These are phyloP conservation scores for Agonopterix arenella DNA, from an alignment of 2,888 invertebrate genomes.

Conservation along the genomic window DNA sequence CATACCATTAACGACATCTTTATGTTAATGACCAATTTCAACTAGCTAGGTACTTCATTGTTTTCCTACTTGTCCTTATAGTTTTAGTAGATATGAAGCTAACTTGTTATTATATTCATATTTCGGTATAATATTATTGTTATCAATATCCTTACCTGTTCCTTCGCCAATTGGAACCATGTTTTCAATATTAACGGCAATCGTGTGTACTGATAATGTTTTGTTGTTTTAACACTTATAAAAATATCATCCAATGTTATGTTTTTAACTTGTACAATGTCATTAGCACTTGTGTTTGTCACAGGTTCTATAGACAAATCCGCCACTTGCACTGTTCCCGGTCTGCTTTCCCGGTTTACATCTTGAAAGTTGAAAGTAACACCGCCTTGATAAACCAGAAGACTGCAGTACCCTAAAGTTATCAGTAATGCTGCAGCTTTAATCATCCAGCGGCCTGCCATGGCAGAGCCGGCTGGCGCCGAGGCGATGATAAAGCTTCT, in stretches of 20 bases:
- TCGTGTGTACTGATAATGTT: constrained; percentile 89
- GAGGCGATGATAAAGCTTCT: constrained; percentile 47
- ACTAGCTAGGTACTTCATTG: too few species aligned
- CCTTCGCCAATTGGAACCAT: constrained; percentile 95
- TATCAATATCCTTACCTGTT: constrained; percentile 81
- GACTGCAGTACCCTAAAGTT: constrained; percentile 77
- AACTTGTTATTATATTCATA: too few species aligned
- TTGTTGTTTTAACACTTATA: constrained; percentile 96
- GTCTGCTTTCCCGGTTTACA: constrained; percentile 20
- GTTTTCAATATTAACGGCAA: constrained; percentile 93
- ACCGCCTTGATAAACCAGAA: constrained; percentile 79
- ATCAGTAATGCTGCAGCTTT: constrained; percentile 71
- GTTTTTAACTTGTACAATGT: constrained; percentile 64
- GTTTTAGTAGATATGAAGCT: too few species aligned
- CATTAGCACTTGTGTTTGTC: constrained; percentile 58
- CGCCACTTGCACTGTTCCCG: constrained; percentile 59
- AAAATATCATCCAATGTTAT: constrained; percentile 91
- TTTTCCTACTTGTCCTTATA: too few species aligned
- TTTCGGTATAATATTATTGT: background rate
- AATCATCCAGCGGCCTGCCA: constrained; percentile 66
- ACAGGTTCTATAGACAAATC: constrained; percentile 69
- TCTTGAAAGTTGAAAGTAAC: constrained; percentile 69
- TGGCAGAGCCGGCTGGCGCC: constrained; percentile 58
- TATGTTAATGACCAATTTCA: too few species aligned
- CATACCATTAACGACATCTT: too few species aligned